Conservation (phyloP, 2,797 vertebrate genomes). For the Sebastes hopkinsi region DNA sequence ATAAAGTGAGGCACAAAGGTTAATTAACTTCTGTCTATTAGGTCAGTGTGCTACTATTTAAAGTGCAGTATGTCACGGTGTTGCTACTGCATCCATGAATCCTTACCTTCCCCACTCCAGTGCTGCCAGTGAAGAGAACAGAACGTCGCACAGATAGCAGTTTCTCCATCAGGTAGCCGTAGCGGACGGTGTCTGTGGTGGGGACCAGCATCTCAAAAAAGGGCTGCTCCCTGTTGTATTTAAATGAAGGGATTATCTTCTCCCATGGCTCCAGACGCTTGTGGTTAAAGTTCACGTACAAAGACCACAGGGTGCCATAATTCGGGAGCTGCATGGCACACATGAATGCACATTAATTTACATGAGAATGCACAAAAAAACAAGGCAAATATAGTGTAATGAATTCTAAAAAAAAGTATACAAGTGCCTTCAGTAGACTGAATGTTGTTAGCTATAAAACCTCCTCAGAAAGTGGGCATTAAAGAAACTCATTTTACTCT, state of each 20-base stretch:
- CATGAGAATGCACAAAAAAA: neutral
- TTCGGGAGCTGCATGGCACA: conserved; percentile 80
- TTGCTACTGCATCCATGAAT: neutral
- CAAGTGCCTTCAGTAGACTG: neutral
- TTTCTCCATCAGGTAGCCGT: conserved; percentile 90
- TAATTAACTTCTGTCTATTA: neutral
- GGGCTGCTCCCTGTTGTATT: conserved; percentile 81
- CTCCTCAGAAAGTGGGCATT: neutral
- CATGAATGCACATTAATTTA: neutral
- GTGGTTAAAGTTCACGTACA: conserved; percentile 86
- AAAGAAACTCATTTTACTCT: neutral
- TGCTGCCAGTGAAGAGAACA: conserved; percentile 88
- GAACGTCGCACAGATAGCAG: conserved; percentile 86
- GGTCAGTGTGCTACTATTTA: neutral
- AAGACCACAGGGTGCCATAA: conserved; percentile 83
- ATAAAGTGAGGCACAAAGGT: neutral
- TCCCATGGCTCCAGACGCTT: conserved; percentile 86
- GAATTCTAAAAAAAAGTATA: neutral
- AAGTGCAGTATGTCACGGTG: neutral
- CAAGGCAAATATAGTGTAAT: neutral
- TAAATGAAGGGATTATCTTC: conserved; percentile 85
- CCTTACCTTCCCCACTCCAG: conserved; percentile 91
- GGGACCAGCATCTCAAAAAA: conserved; percentile 93
- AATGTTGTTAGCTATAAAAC: neutral
- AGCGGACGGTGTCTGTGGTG: conserved; percentile 89